Evolutionary conservation across 2,888 invertebrate species (phyloP).

Genomic region (Hecatera dysodea): DNA sequence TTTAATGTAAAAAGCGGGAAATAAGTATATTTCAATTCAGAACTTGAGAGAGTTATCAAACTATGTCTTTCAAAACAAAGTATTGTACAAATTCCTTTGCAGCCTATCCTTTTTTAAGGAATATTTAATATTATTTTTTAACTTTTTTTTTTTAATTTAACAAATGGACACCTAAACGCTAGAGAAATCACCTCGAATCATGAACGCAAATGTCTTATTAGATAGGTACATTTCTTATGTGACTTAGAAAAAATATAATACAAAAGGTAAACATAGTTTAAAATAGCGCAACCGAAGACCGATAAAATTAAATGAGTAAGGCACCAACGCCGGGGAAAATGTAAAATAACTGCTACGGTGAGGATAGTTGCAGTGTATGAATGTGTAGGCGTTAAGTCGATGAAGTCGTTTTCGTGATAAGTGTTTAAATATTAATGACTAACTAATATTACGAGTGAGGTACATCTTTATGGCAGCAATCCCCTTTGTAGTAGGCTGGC

Average conservation of each 20-base stretch:
- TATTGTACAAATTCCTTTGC: no score
- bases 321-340: constrained; percentile 2
- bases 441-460: constrained; percentile 36
- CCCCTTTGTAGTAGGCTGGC: constrained; percentile 53
- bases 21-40: neutral
- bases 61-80: no score
- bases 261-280: neutral
- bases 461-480: constrained; percentile 71
- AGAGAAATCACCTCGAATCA: neutral
- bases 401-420: neutral
- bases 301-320: neutral
- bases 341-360: neutral
- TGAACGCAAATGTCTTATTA: neutral
- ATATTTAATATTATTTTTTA: neutral
- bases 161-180: neutral
- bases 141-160: no score
- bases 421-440: constrained; percentile 27
- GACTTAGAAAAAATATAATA: constrained; percentile 29
- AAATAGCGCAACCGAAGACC: neutral
- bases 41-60: neutral
- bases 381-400: constrained; percentile 21
- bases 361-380: constrained; percentile 15
- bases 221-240: constrained; percentile 6
- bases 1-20: constrained; percentile 19
- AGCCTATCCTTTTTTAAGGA: neutral